Conservation (phyloP, 2,888 invertebrate species). For the Orthonychiurus folsomi region DNA sequence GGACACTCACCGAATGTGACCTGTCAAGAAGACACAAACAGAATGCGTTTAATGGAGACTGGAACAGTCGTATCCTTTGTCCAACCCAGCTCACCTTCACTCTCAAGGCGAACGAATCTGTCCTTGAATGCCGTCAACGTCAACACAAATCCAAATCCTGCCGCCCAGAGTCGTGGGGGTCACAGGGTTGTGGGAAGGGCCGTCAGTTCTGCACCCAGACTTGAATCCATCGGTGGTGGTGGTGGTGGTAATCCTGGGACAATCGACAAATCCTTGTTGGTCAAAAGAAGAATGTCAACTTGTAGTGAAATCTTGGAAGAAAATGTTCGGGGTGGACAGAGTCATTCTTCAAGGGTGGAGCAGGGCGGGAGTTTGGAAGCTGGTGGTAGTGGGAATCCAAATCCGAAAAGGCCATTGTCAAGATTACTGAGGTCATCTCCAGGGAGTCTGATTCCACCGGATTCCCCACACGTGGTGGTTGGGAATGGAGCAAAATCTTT, state of each 20-base stretch:
- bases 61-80: no score
- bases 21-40: neutral
- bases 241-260: neutral
- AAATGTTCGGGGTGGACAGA: neutral
- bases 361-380: neutral
- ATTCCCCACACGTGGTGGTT: neutral
- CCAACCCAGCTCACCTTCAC: neutral
- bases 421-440: slow-evolving; percentile 27
- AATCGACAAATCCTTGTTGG: neutral
- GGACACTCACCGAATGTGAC: neutral
- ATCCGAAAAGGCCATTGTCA: neutral
- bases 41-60: slow-evolving; percentile 1
- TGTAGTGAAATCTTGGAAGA: neutral
- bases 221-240: slow-evolving; percentile 19
- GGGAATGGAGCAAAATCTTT: slow-evolving; percentile 28
- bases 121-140: neutral
- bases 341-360: neutral
- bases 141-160: neutral
- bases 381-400: neutral
- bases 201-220: slow-evolving; percentile 25
- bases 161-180: slow-evolving; percentile 14
- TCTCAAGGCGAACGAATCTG: neutral
- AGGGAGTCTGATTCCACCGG: slow-evolving; percentile 20
- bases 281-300: neutral
- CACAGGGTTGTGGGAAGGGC: slow-evolving; percentile 25